A percentile compares a stretch with the other conserved stretches of the same genome.
Conservation (phyloP, 2,888 invertebrate species). For the Elysia crispata region DNA sequence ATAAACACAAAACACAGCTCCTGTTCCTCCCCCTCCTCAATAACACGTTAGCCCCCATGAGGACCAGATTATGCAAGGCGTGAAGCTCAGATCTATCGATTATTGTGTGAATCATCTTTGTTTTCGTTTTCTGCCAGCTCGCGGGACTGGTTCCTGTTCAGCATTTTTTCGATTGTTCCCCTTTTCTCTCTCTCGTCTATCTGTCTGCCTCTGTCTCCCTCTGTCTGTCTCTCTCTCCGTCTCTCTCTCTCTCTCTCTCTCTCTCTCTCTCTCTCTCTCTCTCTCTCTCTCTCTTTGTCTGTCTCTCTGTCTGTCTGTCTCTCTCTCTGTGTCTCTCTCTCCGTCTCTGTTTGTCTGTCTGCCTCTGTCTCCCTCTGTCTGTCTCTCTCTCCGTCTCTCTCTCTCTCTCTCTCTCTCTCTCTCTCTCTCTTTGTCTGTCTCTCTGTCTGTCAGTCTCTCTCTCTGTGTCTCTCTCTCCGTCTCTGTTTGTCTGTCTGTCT, state of each 20-base stretch:
- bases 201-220: background rate
- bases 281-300: constrained; percentile 17
- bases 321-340: constrained; percentile 33
- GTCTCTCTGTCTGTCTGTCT: constrained; percentile 39
- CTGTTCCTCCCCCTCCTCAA: too few relatives aligned
- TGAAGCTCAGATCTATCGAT: too few relatives aligned
- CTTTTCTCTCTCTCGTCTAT: constrained; percentile 18
- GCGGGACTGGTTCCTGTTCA: too few relatives aligned
- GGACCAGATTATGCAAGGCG: too few relatives aligned
- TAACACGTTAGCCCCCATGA: too few relatives aligned
- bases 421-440: constrained; percentile 10
- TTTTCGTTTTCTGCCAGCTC: too few relatives aligned
- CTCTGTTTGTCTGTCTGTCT: background rate
- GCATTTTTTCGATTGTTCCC: too few relatives aligned
- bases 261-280: constrained; percentile 28
- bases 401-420: constrained; percentile 32
- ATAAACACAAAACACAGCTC: too few relatives aligned
- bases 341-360: constrained; percentile 10
- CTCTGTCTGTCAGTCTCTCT: too few relatives aligned
- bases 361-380: background rate
- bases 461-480: constrained; percentile 18
- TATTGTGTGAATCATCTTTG: too few relatives aligned
- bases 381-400: constrained; percentile 26
- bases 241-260: constrained; percentile 17
- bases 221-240: constrained; percentile 5